phyloP scores from a whole-genome alignment of 2,888 invertebrate genomes.

The Thecophora atra region DNA sequence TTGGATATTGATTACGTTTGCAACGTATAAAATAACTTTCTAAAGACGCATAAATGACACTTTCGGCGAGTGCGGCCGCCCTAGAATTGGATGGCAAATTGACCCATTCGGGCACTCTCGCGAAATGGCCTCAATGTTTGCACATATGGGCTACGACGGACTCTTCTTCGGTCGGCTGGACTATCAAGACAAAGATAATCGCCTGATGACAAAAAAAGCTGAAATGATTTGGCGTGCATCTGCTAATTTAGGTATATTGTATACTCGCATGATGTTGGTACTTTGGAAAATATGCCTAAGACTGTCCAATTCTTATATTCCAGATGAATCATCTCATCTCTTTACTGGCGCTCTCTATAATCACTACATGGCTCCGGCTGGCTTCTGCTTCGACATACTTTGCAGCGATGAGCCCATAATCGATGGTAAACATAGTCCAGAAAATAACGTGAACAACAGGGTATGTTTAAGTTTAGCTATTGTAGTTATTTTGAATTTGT shows the following conservation, averaged over 20 bases:
- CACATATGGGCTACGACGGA: slow-evolving; percentile 89
- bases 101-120: slow-evolving; percentile 89
- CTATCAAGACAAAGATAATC: slow-evolving; percentile 78
- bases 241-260: slow-evolving; percentile 74
- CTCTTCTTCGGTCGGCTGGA: slow-evolving; percentile 87
- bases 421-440: slow-evolving; percentile 81
- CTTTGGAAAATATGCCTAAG: background rate
- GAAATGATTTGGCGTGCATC: slow-evolving; percentile 89
- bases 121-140: slow-evolving; percentile 83
- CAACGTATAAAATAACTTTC: background rate
- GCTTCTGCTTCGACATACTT: slow-evolving; percentile 91
- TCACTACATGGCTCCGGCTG: slow-evolving; percentile 84
- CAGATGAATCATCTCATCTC: slow-evolving; percentile 74
- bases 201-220: slow-evolving; percentile 71
- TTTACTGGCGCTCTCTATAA: slow-evolving; percentile 88
- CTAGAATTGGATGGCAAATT: slow-evolving; percentile 85
- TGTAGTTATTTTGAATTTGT: slow-evolving; percentile 77
- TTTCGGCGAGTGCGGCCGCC: slow-evolving; percentile 78
- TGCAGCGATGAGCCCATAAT: slow-evolving; percentile 88
- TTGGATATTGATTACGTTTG: background rate
- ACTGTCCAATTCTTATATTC: slow-evolving; percentile 36
- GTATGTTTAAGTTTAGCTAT: slow-evolving; percentile 80
- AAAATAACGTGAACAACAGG: slow-evolving; percentile 81
- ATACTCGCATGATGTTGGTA: background rate
- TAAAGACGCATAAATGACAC: slow-evolving; percentile 74